These are phyloP conservation scores for Pentamera pediparva DNA, from an alignment of 53 echinoderm and acorn worm genomes.

Conservation along the genomic window DNA sequence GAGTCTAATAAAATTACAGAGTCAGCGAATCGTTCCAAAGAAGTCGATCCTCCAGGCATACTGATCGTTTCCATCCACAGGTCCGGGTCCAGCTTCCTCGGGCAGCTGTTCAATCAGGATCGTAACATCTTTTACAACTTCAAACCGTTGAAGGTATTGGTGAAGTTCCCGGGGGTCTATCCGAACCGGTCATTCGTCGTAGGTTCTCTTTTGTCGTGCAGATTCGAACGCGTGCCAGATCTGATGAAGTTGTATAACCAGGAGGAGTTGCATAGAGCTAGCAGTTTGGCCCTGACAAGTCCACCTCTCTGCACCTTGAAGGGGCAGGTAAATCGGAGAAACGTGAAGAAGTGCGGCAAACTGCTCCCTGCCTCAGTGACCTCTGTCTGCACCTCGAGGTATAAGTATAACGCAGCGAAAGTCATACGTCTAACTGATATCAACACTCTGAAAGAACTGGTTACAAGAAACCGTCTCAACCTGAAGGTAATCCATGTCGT, in stretches of 20 bases:
- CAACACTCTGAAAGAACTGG: conserved; percentile 39
- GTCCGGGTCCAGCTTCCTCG: conserved; percentile 86
- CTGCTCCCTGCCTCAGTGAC: conserved; percentile 11
- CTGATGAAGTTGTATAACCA: conserved; percentile 56
- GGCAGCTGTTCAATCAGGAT: conserved; percentile 85
- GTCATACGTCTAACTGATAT: conserved; percentile 61
- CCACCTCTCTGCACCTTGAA: conserved; percentile 56
- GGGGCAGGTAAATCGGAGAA: background rate
- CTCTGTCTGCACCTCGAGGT: conserved; percentile 28
- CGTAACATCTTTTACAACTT: conserved; percentile 81
- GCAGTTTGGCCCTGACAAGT: conserved; percentile 49
- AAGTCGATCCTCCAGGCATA: conserved; percentile 33
- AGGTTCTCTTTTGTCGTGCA: conserved; percentile 52
- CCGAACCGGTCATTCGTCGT: conserved; percentile 42
- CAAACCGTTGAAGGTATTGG: conserved; percentile 75
- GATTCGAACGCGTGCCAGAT: conserved; percentile 52
- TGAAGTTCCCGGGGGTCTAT: conserved; percentile 51
- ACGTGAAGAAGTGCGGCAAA: conserved; percentile 5
- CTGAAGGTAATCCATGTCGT: conserved; percentile 79
- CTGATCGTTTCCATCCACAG: conserved; percentile 74
- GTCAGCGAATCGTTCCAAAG: background rate
- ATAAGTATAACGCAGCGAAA: conserved; percentile 56
- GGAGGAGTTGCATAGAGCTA: conserved; percentile 65
- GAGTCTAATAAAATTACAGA: no score
- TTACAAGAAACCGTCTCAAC: conserved; percentile 55